Evolutionary conservation across 2,888 invertebrate genomes (phyloP).

Genomic region (Tetranychus truncatus): DNA sequence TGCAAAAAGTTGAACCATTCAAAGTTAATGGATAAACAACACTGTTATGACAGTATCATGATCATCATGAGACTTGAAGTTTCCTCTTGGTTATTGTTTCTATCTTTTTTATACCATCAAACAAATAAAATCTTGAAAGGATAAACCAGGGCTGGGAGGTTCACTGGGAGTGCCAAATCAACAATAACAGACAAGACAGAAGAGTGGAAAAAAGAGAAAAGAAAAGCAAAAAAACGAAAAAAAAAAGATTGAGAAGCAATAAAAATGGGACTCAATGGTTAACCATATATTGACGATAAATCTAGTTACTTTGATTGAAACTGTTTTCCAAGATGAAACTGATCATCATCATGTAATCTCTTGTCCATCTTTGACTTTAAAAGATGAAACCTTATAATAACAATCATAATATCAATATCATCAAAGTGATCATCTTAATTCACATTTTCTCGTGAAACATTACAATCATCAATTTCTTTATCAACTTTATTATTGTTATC

Average conservation of each 20-base stretch:
- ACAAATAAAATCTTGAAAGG: not conserved
- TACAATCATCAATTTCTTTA: no score
- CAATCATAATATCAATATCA: not conserved
- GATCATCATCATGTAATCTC: no score
- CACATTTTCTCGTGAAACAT: no score
- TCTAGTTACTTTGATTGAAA: not conserved
- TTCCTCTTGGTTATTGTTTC: not conserved
- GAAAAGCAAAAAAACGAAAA: not conserved
- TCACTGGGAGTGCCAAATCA: no score
- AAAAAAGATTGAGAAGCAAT: not conserved
- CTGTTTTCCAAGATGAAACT: not conserved
- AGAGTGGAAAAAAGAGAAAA: no score
- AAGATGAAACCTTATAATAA: not conserved
- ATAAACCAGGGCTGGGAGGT: no score
- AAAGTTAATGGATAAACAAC: not conserved
- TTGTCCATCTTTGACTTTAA: no score
- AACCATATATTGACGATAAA: not conserved
- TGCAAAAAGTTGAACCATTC: not conserved
- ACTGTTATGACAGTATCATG: not conserved
- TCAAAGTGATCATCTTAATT: not conserved
- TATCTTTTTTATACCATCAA: not conserved
- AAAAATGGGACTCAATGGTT: not conserved
- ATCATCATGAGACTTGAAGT: not conserved
- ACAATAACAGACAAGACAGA: no score
- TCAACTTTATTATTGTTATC: no score